These are phyloP conservation scores for Lepidostoma basale DNA, from an alignment of 1,140 invertebrate genomes.

Conservation along the genomic window DNA sequence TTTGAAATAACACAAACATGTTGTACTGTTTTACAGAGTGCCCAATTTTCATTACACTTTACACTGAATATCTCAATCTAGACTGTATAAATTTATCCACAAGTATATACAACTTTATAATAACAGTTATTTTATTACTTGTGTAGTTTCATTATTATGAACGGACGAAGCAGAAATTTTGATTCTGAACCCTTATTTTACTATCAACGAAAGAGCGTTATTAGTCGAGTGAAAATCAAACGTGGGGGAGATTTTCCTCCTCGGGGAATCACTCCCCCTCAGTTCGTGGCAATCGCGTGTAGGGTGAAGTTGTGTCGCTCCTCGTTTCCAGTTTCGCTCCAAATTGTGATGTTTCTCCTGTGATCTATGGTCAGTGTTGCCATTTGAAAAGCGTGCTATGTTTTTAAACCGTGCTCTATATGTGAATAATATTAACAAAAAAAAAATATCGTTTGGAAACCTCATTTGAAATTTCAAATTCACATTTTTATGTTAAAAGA, in stretches of 20 bases:
- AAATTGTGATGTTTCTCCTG: conserved; percentile 16
- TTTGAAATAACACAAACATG: too few relatives aligned
- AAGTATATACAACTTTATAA: too few relatives aligned
- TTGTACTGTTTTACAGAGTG: not conserved
- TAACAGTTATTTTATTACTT: too few relatives aligned
- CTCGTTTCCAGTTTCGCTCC: conserved; percentile 12
- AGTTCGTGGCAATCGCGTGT: conserved; percentile 15
- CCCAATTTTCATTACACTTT: not conserved
- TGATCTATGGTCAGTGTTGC: conserved; percentile 35
- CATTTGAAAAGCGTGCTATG: conserved; percentile 16
- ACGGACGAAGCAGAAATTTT: too few relatives aligned
- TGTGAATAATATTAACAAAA: conserved; percentile 8
- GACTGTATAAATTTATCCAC: too few relatives aligned
- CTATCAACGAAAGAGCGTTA: not conserved
- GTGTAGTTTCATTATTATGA: too few relatives aligned
- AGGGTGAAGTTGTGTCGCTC: conserved; percentile 17
- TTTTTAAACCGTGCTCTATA: conserved; percentile 2
- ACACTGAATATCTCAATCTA: too few relatives aligned
- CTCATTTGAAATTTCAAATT: too few relatives aligned
- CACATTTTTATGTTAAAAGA: too few relatives aligned
- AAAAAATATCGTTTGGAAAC: too few relatives aligned
- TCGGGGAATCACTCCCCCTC: conserved; percentile 8
- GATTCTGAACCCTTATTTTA: not conserved
- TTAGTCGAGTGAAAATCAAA: not conserved
- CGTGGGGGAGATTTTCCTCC: conserved; percentile 25